These are phyloP conservation scores for Lasius fuliginosus DNA, from an alignment of 2,888 invertebrate genomes.

Conservation along the genomic window DNA sequence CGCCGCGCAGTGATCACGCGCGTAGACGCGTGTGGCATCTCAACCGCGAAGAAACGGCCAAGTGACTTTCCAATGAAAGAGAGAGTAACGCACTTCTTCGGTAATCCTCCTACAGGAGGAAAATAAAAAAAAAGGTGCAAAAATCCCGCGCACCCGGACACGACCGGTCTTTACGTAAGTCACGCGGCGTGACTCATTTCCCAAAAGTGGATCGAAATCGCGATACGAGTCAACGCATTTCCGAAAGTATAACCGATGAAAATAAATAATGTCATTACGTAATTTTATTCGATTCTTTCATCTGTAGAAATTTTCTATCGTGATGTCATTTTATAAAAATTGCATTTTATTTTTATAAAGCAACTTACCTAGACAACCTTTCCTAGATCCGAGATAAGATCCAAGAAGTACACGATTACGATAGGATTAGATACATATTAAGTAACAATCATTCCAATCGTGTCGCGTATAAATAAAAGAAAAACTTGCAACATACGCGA, in stretches of 20 bases:
- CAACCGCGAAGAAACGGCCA: conserved; percentile 41
- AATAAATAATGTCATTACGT: conserved; percentile 20
- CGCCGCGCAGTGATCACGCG: conserved; percentile 74
- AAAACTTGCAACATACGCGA: neutral
- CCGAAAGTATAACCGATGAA: conserved; percentile 11
- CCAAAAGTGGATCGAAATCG: neutral
- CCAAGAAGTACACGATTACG: neutral
- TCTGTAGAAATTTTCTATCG: neutral
- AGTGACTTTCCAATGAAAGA: conserved; percentile 71
- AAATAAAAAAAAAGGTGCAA: conserved; percentile 56
- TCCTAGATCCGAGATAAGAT: neutral
- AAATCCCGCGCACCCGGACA: conserved; percentile 35
- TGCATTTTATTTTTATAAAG: neutral
- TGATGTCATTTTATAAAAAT: neutral
- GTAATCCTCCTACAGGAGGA: conserved; percentile 30
- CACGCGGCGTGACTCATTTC: neutral
- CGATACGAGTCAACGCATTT: neutral
- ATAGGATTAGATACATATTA: neutral
- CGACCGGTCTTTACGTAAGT: conserved; percentile 54
- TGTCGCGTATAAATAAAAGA: neutral
- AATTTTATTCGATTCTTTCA: neutral
- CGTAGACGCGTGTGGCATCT: conserved; percentile 65
- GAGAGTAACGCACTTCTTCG: conserved; percentile 54
- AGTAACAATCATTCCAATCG: conserved; percentile 2
- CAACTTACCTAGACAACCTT: neutral